Base-by-base conservation (phyloP, 2,888 invertebrate genomes). In the Phalera bucephala region DNA sequence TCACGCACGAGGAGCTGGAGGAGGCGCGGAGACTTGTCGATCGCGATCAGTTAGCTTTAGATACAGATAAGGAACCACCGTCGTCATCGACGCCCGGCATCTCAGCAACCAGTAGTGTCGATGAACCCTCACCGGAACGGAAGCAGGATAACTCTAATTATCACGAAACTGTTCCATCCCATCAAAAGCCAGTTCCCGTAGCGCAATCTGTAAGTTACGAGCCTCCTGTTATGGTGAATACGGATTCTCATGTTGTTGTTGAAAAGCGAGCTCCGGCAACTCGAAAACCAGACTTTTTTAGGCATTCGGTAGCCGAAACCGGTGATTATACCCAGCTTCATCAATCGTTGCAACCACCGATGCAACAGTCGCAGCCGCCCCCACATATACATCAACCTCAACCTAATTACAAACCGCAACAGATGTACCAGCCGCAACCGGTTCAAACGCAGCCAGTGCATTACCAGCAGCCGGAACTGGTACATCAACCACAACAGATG, bases 1-100 rank as follows among this genome's bases (percentile, higher is more conserved):
- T 96, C 10, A 95, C 95, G 22, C 91, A 92, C 27, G 95, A 95
- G 69, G 96, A 96, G 64, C 79, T 96, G 14, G 95, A 94, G 1
- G 93, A 94, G 58, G 96, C 96, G 0, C 90, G 96, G 28, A 92
- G 93, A 38, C 91, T 95, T 64, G 92, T 96, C 52, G 94, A 95
- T 73, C 62, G 74, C 4, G 80, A 76, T 40, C 68, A 73, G 8
- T 59, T 90, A 45, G 44, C 76, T 55, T 59, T 64, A 6, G 58
- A 49, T 9, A 51, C 63, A 2, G 65, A 68, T 1, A 52, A 57
- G 2, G 37, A 51, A 51, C 46, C 61, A 70, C 50, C 54, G 75
- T 79, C 1, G 80, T 81, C 31, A 70, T 75, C 22, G 72, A 81
- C 25, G 71, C 69, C 26, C 49, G 48, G 8, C 2, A 46, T 49